These are phyloP conservation scores for Coremacera marginata DNA, from an alignment of 2,888 invertebrate genomes.

Conservation along the genomic window DNA sequence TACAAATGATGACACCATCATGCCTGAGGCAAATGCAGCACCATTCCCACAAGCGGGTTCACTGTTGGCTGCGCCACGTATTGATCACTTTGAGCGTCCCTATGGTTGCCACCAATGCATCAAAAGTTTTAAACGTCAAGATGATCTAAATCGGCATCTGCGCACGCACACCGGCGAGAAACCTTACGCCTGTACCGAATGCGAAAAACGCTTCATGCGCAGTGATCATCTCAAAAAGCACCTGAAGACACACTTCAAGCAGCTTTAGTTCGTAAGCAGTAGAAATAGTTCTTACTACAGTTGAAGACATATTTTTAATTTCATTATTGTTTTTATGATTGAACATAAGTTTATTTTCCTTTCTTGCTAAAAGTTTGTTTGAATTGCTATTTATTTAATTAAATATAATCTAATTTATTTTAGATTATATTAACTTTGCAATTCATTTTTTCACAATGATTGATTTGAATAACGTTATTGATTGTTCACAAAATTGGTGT, in stretches of 20 bases:
- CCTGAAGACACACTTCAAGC: constrained; percentile 59
- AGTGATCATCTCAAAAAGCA: constrained; percentile 66
- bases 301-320: not conserved
- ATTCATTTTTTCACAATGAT: too few relatives aligned
- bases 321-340: not conserved
- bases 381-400: too few relatives aligned
- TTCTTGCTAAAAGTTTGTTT: not conserved
- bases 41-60: constrained; percentile 45
- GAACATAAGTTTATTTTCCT: not conserved
- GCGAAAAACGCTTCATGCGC: constrained; percentile 61
- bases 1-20: constrained; percentile 45
- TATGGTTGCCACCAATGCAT: constrained; percentile 58
- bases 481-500: too few relatives aligned
- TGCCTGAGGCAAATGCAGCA: constrained; percentile 49
- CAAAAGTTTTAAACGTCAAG: constrained; percentile 63
- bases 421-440: too few relatives aligned
- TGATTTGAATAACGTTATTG: too few relatives aligned
- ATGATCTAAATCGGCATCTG: constrained; percentile 64
- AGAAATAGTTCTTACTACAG: not conserved
- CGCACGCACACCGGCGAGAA: constrained; percentile 65
- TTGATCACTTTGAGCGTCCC: constrained; percentile 55
- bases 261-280: constrained; percentile 4
- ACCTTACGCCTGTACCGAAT: constrained; percentile 60
- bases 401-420: too few relatives aligned
- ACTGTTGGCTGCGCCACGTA: constrained; percentile 50